A percentile compares a stretch with the other conserved stretches of the same genome.
These are phyloP conservation scores for Sarcophaga rosellei DNA, from an alignment of 2,888 invertebrate species.

Conservation along the genomic window DNA sequence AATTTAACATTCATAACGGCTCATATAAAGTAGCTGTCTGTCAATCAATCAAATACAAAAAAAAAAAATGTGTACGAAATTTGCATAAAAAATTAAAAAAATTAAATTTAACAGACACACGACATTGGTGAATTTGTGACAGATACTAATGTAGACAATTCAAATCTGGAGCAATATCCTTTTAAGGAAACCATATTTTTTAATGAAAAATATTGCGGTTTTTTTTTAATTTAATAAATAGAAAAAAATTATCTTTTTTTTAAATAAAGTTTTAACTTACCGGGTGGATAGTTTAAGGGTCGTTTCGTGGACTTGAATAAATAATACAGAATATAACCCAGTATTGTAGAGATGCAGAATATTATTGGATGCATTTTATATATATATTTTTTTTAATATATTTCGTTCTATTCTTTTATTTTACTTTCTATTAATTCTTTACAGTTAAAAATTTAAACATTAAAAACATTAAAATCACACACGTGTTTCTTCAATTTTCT, in stretches of 20 bases:
- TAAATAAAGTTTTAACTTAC: constrained; percentile 69
- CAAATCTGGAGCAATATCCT: not conserved
- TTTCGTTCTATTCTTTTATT: not conserved
- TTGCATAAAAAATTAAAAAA: not conserved
- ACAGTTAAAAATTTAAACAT: not conserved
- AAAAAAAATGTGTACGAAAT: not conserved
- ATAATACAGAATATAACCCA: constrained; percentile 73
- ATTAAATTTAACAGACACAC: not conserved
- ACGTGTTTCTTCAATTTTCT: constrained; percentile 2
- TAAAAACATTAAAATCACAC: not conserved
- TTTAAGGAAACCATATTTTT: not conserved
- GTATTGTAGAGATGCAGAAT: constrained; percentile 71
- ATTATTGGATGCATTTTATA: constrained; percentile 73
- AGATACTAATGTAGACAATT: not conserved
- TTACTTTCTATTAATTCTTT: not conserved
- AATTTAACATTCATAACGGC: not conserved
- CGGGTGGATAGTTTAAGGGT: constrained; percentile 78
- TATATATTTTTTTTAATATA: not conserved
- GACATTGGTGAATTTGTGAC: not conserved
- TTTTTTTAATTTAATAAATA: not conserved
- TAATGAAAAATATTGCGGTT: not conserved
- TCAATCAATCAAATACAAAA: constrained; percentile 33
- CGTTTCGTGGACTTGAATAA: constrained; percentile 73
- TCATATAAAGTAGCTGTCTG: constrained; percentile 44
- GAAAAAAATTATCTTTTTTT: not conserved